Evolutionary conservation across 1,140 invertebrate genomes (phyloP), one percentile per base, ranked within the genome.

Genomic region (Drosophila miranda): DNA sequence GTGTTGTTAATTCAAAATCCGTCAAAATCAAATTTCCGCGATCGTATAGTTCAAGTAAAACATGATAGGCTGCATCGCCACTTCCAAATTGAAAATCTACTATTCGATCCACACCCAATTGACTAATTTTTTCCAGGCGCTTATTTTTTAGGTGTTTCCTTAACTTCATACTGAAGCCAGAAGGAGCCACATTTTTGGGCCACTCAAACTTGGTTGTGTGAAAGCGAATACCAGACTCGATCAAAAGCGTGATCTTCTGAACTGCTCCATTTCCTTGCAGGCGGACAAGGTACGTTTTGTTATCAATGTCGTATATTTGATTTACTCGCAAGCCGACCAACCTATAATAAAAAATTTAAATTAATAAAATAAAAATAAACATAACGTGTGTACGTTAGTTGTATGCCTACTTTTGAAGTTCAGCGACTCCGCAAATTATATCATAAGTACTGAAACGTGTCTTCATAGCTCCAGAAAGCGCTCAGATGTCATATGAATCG

Each of bases 131-230:
- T 92, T 99, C 98, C 5, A 99, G 91, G 43, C 99, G 93, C 91
- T 99, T 99, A 91, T 99, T 99, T 86, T 97, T 97, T 23, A 99
- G 92, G 92, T 99, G 99, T 92, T 99, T 99, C 60, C 99, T 92
- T 89, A 99, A 92, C 96, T 99, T 99, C 98, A 99, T 99, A 58
- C 96, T 96, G 91, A 99, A 99, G 1, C 98, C 97, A 13, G 97
- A 99, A 1, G 98, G 98, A 19, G 96, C 95, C 48, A 95, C 93
- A 94, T 98, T 98, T 93, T 99, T 99, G 1, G 98, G 98, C 99
- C 99, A 99, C 90, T 99, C 98, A 93, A 97, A 99, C 21, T 93
- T 95, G 14, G 99, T 99, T 52, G 95, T 95, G 91, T 99, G 99
- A 71, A 99, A 95, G 54, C 98, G 92, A 61, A 95, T 96, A 0